Base-by-base conservation (phyloP, 2,113 vertebrate species). In the Columbina picui region DNA sequence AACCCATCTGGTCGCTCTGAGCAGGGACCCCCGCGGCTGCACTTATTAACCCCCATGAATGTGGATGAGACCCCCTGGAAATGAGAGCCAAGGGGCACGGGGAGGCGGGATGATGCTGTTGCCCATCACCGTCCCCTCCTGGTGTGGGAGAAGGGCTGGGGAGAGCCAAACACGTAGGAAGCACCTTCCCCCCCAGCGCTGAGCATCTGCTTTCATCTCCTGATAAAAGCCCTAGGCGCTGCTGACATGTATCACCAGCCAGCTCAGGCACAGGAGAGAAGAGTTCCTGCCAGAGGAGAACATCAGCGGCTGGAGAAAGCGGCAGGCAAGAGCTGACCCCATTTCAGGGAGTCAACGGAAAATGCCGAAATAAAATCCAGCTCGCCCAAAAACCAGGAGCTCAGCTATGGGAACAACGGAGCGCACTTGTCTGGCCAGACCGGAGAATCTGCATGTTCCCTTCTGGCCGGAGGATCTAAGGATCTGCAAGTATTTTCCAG, bases 1-100 rank as follows among this genome's bases (percentile, higher is more conserved):
- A 4, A 26, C 0, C n/a, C 4, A 3, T 19, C 32, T 4, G 1
- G 29, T 8, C 4, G 3, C 74, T 74, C 45, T 0, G 0, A 12
- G 32, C 0, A 8, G 52, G 52, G 38, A 52, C 2, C 22, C 16
- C 34, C 56, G 16, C 1, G 1, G 19, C 67, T 50, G 34, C 60
- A 20, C 5, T 34, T 50, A 11, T 1, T 21, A 8, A 17, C 65
- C 45, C 52, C 29, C 0, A 0, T 0, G 43, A 25, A 13, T 11
- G 29, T 2, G 9, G 39, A 22, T 7, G 38, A 78, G 13, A 77
- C 45, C 22, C 55, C 7, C 19, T 15, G 69, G n/a, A 25, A 78
- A n/a, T 0, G 1, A 45, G 27, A 60, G 53, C 19, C 41, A 22
- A 52, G 22, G 27, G 36, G 25, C 3, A 32, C 14, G 74, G 71